Evolutionary conservation across 2,797 vertebrate species (phyloP).

Genomic region (Etheostoma perlongum): DNA sequence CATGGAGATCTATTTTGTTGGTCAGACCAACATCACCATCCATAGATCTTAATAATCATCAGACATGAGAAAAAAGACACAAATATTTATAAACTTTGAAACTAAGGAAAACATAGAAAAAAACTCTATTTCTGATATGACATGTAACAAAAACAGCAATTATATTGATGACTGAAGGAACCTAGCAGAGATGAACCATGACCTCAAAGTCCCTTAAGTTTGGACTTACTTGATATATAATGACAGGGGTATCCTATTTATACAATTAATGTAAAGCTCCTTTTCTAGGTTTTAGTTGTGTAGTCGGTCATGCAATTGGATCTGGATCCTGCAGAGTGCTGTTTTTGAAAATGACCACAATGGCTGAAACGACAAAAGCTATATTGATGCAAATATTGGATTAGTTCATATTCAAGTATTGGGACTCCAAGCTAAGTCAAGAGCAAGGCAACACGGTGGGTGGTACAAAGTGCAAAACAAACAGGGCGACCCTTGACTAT

Average conservation of each 20-base stretch:
- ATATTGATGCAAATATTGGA: too few relatives aligned
- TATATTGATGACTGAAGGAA: not conserved
- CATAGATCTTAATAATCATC: not conserved
- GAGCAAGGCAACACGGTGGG: not conserved
- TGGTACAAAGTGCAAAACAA: not conserved
- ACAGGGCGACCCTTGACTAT: too few relatives aligned
- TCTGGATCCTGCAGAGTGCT: too few relatives aligned
- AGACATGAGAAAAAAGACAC: not conserved
- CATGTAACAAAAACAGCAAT: not conserved
- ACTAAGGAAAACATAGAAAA: not conserved
- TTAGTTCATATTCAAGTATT: too few relatives aligned
- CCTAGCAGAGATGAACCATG: not conserved
- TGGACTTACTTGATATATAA: not conserved
- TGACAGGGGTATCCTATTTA: not conserved
- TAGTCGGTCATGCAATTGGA: too few relatives aligned
- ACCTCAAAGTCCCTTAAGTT: not conserved
- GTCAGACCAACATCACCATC: not conserved
- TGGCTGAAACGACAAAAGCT: too few relatives aligned
- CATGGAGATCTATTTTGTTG: too few relatives aligned
- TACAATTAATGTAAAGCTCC: too few relatives aligned
- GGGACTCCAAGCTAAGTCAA: too few relatives aligned
- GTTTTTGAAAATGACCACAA: too few relatives aligned
- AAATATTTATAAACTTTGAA: too few relatives aligned
- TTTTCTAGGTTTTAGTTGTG: too few relatives aligned
- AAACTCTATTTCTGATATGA: not conserved